Evolutionary conservation across 2,113 vertebrate species (phyloP), one percentile per base, ranked within the genome.

Genomic region (Tricholaema leucomelas): DNA sequence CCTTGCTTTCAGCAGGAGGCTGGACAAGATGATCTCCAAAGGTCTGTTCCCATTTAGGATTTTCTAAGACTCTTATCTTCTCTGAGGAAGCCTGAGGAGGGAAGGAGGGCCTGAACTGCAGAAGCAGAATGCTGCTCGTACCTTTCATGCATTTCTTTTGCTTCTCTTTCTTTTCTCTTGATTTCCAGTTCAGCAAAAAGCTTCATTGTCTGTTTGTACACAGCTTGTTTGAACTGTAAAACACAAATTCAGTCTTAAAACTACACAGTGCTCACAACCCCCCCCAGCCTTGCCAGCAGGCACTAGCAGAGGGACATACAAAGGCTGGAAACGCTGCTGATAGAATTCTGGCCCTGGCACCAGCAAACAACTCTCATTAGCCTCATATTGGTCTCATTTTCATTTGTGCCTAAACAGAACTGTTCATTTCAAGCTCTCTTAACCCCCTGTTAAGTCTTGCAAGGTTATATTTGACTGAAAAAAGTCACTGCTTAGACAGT

Each of bases 181-280:
- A 99, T 99, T 98, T 99, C 99, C 91, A 99, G 98, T 94, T 99
- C 99, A 76, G 99, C 99, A 85, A 99, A 99, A 64, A 99, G 98
- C 96, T 99, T 99, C 99, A 99, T 99, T 6, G 99, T 99, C 97
- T 99, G 99, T 94, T 99, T 99, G 95, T 99, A 99, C 5, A 99
- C 99, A 18, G 99, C 99, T 94, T 99, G 99, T 84, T 98, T 99
- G 94, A 99, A 99, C 99, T 99, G 96, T 21, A 94, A 96, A 85
- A 96, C 90, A 97, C 56, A 96, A 86, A 92, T 10, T 12, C 54
- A 63, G 44, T 59, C 44, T 85, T 58, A 73, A 64, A 71, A 72
- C n/a, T n/a, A n/a, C n/a, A n/a, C n/a, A n/a, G 61, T 30, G 58
- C 8, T 23, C 61, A 61, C 10, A 23, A 87, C 48, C 5, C 28